Conservation (phyloP, 2,888 invertebrate genomes). For the Copidosoma aretas region DNA sequence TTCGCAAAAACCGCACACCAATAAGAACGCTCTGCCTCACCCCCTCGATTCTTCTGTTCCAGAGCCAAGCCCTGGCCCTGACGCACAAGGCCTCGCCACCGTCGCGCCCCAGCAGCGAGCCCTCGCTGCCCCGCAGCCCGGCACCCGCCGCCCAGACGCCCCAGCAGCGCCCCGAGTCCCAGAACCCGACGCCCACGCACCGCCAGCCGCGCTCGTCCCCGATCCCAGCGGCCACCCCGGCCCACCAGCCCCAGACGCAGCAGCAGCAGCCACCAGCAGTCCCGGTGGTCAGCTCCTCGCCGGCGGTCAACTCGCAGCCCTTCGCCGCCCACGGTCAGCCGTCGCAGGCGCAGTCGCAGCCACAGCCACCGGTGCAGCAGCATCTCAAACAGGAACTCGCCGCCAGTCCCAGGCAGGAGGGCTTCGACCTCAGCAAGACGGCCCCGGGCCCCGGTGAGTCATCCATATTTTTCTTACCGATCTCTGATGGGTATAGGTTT, state of each 20-base stretch:
- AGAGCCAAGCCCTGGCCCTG: constrained; percentile 74
- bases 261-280: constrained; percentile 50
- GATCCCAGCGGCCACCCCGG: not conserved
- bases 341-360: no score
- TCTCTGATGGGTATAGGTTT: no score
- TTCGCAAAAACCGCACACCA: not conserved
- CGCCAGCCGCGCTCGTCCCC: not conserved
- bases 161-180: constrained; percentile 46
- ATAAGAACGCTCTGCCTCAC: no score
- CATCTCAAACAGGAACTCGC: constrained; percentile 58
- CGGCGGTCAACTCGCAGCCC: constrained; percentile 39
- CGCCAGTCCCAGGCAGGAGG: constrained; percentile 70
- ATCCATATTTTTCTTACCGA: not conserved
- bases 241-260: constrained; percentile 47
- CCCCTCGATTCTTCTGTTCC: no score
- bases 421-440: constrained; percentile 69
- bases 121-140: constrained; percentile 59
- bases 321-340: constrained; percentile 54
- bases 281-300: not conserved
- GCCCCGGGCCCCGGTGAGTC: constrained; percentile 71
- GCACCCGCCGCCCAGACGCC: constrained; percentile 44
- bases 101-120: constrained; percentile 60
- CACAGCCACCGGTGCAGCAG: no score
- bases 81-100: constrained; percentile 67
- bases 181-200: constrained; percentile 1